Conservation (phyloP, 2,797 vertebrate genomes). For the Cryptoblepharus egeriae region DNA sequence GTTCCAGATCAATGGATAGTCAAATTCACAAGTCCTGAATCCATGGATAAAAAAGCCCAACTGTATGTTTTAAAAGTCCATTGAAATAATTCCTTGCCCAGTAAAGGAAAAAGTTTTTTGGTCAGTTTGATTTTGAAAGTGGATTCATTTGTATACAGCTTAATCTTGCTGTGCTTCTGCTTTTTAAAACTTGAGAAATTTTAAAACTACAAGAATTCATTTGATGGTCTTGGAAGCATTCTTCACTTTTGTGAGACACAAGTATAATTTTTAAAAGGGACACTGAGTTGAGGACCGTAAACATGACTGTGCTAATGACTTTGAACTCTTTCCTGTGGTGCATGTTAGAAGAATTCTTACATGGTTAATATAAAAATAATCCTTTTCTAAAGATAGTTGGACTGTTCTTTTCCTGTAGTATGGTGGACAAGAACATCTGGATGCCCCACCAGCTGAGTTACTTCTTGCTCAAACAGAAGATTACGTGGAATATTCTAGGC, state of each 20-base stretch:
- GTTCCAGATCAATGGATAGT: too few species aligned
- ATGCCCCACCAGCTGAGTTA: conserved; percentile 90
- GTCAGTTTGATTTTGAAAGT: neutral
- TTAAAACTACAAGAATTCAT: too few species aligned
- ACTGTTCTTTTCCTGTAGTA: conserved; percentile 81
- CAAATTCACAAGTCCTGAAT: too few species aligned
- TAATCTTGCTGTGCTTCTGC: neutral
- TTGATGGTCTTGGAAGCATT: neutral
- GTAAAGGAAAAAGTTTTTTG: neutral
- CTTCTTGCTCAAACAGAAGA: conserved; percentile 96
- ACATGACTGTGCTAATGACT: too few species aligned
- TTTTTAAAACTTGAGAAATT: neutral
- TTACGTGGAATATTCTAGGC: conserved; percentile 96
- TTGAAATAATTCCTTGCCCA: neutral
- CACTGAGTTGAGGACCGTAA: too few species aligned
- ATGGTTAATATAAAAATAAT: too few species aligned
- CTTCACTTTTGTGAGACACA: neutral
- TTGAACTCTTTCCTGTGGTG: neutral
- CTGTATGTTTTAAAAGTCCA: too few species aligned
- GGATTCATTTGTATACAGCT: neutral
- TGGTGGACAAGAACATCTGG: conserved; percentile 93
- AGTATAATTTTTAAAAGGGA: neutral
- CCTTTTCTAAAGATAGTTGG: neutral
- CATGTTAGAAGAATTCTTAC: neutral
- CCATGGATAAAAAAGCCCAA: too few species aligned